These are phyloP conservation scores for Serripes groenlandicus DNA, from an alignment of 2,888 invertebrate genomes.

Conservation along the genomic window DNA sequence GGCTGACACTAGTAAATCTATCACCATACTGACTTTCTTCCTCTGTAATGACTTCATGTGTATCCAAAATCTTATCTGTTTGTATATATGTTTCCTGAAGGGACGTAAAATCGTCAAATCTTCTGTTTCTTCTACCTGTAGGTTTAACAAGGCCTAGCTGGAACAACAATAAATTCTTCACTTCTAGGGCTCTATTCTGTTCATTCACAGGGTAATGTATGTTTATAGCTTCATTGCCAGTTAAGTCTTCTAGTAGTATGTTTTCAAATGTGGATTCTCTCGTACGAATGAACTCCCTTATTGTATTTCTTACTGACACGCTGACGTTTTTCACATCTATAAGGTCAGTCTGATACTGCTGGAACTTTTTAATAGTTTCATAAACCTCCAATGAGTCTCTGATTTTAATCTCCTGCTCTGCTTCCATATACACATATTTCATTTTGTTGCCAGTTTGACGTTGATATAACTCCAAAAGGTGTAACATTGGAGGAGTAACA, in stretches of 20 bases:
- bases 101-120: background rate
- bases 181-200: background rate
- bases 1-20: no score
- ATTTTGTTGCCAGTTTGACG: background rate
- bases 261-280: background rate
- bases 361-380: background rate
- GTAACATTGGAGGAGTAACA: background rate
- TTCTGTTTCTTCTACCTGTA: background rate
- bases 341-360: background rate
- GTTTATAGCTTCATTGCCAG: background rate
- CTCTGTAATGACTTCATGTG: background rate
- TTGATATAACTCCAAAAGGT: slow-evolving; percentile 4
- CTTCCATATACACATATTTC: background rate
- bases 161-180: slow-evolving; percentile 3
- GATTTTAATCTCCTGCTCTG: background rate
- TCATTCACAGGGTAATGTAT: slow-evolving; percentile 5
- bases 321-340: background rate
- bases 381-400: background rate
- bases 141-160: background rate
- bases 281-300: background rate
- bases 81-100: background rate
- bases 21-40: background rate
- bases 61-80: background rate
- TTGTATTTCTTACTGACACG: background rate
- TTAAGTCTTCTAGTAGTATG: background rate